Evolutionary conservation across 2,888 invertebrate genomes (phyloP).

Genomic region (Dendrolimus houi): DNA sequence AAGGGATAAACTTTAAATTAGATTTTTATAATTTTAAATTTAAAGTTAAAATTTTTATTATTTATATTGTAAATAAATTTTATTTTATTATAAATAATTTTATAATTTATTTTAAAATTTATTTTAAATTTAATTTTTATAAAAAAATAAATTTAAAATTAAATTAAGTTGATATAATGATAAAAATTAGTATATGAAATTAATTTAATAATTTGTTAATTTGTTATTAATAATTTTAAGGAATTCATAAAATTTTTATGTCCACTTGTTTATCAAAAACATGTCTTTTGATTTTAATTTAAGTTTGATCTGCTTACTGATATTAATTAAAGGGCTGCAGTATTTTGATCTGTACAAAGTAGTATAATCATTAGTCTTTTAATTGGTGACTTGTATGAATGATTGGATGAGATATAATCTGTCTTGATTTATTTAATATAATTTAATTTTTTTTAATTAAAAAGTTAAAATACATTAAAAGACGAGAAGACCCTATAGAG

Average conservation of each 20-base stretch:
- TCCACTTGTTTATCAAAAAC: no score
- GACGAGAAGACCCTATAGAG: constrained; percentile 90
- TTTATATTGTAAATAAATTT: constrained; percentile 76
- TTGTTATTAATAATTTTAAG: constrained; percentile 61
- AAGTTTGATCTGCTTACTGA: constrained; percentile 90
- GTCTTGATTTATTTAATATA: constrained; percentile 60
- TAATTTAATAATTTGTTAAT: constrained; percentile 27
- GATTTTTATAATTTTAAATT: constrained; percentile 58
- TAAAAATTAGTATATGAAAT: constrained; percentile 75
- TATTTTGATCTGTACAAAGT: constrained; percentile 87
- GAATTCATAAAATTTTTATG: no score
- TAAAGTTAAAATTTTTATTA: constrained; percentile 65
- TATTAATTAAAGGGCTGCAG: constrained; percentile 83
- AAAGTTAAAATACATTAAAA: constrained; percentile 80
- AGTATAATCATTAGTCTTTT: constrained; percentile 87
- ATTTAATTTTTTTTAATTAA: constrained; percentile 73
- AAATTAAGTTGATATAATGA: constrained; percentile 68
- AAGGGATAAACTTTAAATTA: constrained; percentile 78
- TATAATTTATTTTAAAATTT: constrained; percentile 27
- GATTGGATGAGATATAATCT: constrained; percentile 80
- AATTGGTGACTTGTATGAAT: constrained; percentile 87
- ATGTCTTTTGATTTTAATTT: no score
- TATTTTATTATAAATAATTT: constrained; percentile 68
- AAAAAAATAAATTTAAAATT: constrained; percentile 55
- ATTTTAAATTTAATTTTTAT: constrained; percentile 57